A percentile compares a stretch with the other conserved stretches of the same genome.
Evolutionary conservation across 2,888 invertebrate genomes (phyloP).

Genomic region (Trilocha varians): DNA sequence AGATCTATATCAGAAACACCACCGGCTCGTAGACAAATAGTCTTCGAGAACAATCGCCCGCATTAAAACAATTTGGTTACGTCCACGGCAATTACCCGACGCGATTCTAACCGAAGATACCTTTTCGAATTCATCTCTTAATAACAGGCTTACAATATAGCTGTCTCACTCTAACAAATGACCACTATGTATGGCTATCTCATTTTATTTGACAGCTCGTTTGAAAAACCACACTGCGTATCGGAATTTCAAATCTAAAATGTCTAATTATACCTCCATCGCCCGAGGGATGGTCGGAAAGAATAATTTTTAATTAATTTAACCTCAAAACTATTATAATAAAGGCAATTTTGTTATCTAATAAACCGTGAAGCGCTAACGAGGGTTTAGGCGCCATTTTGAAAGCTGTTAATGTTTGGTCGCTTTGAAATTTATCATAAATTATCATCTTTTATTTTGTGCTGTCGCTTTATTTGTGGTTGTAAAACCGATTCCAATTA

Average conservation of each 20-base stretch:
- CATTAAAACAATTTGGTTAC: constrained; percentile 67
- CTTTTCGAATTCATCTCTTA: constrained; percentile 61
- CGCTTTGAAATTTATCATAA: constrained; percentile 1
- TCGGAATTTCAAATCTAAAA: constrained; percentile 62
- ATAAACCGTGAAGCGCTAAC: constrained; percentile 64
- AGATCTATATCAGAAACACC: constrained; percentile 51
- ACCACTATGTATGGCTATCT: constrained; percentile 22
- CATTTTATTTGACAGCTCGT: constrained; percentile 55
- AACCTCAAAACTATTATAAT: constrained; percentile 67
- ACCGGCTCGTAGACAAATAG: constrained; percentile 66
- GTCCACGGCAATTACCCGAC: constrained; percentile 62
- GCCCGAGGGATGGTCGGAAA: constrained; percentile 57
- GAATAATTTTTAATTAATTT: constrained; percentile 69
- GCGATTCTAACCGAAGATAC: constrained; percentile 55
- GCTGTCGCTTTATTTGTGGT: not conserved
- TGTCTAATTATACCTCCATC: constrained; percentile 73
- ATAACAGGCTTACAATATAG: constrained; percentile 49
- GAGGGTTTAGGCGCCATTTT: constrained; percentile 56
- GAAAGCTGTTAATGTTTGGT: constrained; percentile 11
- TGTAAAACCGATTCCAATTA: constrained; percentile 5
- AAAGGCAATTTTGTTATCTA: constrained; percentile 67
- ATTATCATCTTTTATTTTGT: not conserved
- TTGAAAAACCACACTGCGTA: constrained; percentile 51
- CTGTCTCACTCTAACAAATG: constrained; percentile 30
- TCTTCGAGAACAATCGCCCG: constrained; percentile 64